Evolutionary conservation across 2,888 invertebrate species (phyloP), one percentile per base, ranked within the genome.

Genomic region (Brachylomia viminalis): DNA sequence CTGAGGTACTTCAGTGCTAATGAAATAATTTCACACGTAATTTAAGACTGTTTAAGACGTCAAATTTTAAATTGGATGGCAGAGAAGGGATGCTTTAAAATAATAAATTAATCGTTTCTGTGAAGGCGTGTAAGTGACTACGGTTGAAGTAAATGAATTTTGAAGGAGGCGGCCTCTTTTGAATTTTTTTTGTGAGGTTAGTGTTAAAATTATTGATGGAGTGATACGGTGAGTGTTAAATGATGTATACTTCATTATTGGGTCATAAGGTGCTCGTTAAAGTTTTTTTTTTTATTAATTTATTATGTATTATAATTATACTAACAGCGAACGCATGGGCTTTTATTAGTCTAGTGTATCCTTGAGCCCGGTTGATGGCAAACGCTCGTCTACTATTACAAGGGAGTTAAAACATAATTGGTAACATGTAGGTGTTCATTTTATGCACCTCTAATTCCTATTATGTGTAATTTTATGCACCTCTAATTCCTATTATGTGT

Each of bases 1-100:
- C 91, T 87, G 92, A 91, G 93, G 91, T 92, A 92, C 92, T 91
- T 90, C 91, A 88, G 87, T 90, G 88, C 94, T 96, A 96, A 96
- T 96, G 95, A 96, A 96, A 96, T 96, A 95, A 96, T 96, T 95
- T 94, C 93, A 92, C 91, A 91, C 92, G 93, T 95, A 96, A 96
- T 96, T 96, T 96, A 95, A 94, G 94, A 94, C 94, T 96, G 96
- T 96, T 96, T 96, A 96, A 96, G 96, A 96, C 93, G 96, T 96
- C 96, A 96, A 96, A 94, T 94, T 96, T 95, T 96, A 96, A 96
- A 96, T 96, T 96, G 96, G 96, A 95, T 95, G 95, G 94, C 94
- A 92, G 95, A 95, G 95, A 94, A 94, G 95, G 95, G 94, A 91
- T 93, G 93, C 89, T 93, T 93, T 92, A 89, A 93, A 93, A 95